Conservation (phyloP, 2,888 invertebrate genomes). For the Morpho helenor region DNA sequence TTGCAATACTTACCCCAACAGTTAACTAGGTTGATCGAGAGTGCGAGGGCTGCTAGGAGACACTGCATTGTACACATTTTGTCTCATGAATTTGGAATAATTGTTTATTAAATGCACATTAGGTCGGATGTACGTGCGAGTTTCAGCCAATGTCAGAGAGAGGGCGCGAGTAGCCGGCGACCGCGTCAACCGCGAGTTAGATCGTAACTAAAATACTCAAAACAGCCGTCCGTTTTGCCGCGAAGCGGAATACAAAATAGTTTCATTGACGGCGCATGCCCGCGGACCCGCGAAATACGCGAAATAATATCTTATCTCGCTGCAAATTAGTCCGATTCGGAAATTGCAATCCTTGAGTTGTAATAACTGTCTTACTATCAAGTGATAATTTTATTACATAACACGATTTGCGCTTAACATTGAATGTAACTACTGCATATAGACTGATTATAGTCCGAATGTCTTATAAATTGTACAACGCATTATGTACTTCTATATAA, state of each 20-base stretch:
- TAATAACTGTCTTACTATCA: conserved; percentile 28
- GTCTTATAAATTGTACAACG: not conserved
- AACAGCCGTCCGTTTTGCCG: conserved; percentile 37
- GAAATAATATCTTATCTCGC: conserved; percentile 43
- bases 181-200: conserved; percentile 51
- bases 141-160: conserved; percentile 55
- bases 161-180: conserved; percentile 48
- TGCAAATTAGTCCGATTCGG: conserved; percentile 24
- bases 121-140: conserved; percentile 55
- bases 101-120: conserved; percentile 57
- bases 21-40: conserved; percentile 49
- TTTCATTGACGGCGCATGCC: conserved; percentile 62
- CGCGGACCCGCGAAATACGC: conserved; percentile 16
- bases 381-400: conserved; percentile 24
- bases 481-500: not conserved
- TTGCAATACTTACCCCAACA: conserved; percentile 66
- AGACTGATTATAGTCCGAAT: not conserved
- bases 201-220: conserved; percentile 52
- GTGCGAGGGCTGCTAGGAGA: conserved; percentile 46
- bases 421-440: conserved; percentile 2
- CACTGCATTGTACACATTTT: conserved; percentile 66
- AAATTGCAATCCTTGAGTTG: conserved; percentile 28
- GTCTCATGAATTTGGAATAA: conserved; percentile 55
- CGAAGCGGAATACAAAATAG: conserved; percentile 50
- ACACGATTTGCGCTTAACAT: conserved; percentile 10